These are phyloP conservation scores for Oncopodura yosiiana DNA, from an alignment of 1,140 invertebrate genomes.

Conservation along the genomic window DNA sequence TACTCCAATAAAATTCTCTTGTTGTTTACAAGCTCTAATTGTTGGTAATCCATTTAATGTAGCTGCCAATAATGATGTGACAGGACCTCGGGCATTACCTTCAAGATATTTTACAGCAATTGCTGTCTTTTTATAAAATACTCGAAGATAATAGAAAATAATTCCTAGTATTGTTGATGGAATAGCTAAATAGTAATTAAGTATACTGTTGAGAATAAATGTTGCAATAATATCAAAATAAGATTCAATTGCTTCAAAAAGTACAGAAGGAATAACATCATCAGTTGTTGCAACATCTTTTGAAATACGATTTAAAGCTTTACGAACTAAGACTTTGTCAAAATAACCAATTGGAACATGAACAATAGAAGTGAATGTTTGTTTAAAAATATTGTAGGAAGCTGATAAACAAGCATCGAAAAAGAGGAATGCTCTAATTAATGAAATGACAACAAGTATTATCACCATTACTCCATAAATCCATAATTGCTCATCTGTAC, in stretches of 20 bases:
- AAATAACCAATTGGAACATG: conserved; percentile 3
- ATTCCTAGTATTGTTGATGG: background rate
- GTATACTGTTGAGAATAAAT: background rate
- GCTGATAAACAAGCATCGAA: background rate
- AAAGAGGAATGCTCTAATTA: background rate
- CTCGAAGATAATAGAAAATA: background rate
- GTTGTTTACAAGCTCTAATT: conserved; percentile 6
- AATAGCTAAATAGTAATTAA: background rate
- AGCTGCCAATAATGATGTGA: conserved; percentile 1
- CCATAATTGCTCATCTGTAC: background rate
- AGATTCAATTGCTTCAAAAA: background rate
- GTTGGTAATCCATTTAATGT: conserved; percentile 10
- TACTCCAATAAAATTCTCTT: conserved; percentile 8
- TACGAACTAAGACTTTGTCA: conserved; percentile 3
- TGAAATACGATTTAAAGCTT: conserved; percentile 9
- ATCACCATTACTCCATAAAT: background rate
- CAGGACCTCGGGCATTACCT: conserved; percentile 1
- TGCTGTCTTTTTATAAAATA: conserved; percentile 4
- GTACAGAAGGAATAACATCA: conserved; percentile 1
- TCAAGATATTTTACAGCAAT: conserved; percentile 2
- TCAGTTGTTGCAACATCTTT: conserved; percentile 12
- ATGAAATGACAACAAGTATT: background rate
- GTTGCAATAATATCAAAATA: conserved; percentile 12
- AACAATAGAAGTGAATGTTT: background rate
- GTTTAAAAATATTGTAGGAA: background rate